Evolutionary conservation across 1,140 invertebrate genomes (phyloP), one percentile per base, ranked within the genome.

Genomic region (Meloidogyne floridensis): DNA sequence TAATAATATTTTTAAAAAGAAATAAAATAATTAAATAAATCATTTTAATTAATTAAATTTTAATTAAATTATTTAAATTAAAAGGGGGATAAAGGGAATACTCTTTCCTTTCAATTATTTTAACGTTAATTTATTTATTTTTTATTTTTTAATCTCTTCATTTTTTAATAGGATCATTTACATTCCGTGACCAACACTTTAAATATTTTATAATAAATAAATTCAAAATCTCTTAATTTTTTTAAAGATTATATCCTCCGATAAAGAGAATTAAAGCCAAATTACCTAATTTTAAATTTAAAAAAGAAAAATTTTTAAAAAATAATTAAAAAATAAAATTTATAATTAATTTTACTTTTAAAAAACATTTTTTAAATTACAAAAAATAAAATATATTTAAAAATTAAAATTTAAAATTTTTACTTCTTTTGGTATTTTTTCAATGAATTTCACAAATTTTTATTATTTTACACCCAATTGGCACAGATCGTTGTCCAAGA

Each of bases 381-480:
- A 32, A 32, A 1, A 32, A 32, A 32, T 32, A 32, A 32, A 32
- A 32, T 32, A 32, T 32, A 32, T 32, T 32, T 32, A 32, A 32
- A 32, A 32, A 32, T 32, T 32, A 32, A 32, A 32, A 32, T 32
- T 32, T 32, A 32, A 32, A 32, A 32, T 32, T 32, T 32, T 32
- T 32, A 32, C 32, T 32, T 32, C 32, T 32, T 32, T 32, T 32
- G 32, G 32, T 32, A 32, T 1, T 32, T 32, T 2, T 2, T 32
- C 2, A 32, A 32, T 32, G 32, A 32, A 2, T 32, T 32, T 32
- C 32, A 32, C 32, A 32, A 32, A 32, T 32, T 32, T 32, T 32
- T 32, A 32, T 32, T 32, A 32, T 32, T 42, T 53, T 76, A 54
- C 56, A 54, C 13, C 75, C 75, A n/a, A 76, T 51, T n/a, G 75